Evolutionary conservation across 2,113 vertebrate species (phyloP).

Genomic region (Crotalus horridus): DNA sequence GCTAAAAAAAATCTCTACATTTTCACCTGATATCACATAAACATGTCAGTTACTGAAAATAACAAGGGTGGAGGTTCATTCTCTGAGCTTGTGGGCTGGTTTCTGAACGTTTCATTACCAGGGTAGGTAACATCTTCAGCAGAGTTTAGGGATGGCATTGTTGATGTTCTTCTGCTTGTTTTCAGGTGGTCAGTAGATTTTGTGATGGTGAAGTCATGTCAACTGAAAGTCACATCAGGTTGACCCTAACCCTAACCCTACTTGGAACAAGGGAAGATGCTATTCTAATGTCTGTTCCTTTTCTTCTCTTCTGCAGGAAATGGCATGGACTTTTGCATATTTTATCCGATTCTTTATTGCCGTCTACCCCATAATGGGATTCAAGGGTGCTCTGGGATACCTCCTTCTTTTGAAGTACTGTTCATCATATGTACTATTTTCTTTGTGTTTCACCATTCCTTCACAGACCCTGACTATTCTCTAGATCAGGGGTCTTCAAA

Average conservation of each 20-base stretch:
- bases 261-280: neutral
- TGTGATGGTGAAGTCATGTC: too few species aligned
- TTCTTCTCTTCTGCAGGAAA: conserved; percentile 37
- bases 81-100: too few species aligned
- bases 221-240: neutral
- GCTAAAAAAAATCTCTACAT: too few species aligned
- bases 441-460: neutral
- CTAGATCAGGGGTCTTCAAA: neutral
- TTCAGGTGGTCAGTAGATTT: too few species aligned
- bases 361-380: conserved; percentile 46
- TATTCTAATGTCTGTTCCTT: neutral
- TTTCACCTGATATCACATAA: too few species aligned
- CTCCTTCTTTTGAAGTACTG: conserved; percentile 51
- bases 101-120: too few species aligned
- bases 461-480: neutral
- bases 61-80: too few species aligned
- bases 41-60: too few species aligned
- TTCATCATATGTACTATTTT: neutral
- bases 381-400: conserved; percentile 43
- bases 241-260: neutral
- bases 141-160: too few species aligned
- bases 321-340: conserved; percentile 56
- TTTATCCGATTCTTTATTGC: conserved; percentile 49
- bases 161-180: too few species aligned
- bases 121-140: too few species aligned